Conservation (phyloP, 2,797 vertebrate genomes). For the Galago senegalensis region DNA sequence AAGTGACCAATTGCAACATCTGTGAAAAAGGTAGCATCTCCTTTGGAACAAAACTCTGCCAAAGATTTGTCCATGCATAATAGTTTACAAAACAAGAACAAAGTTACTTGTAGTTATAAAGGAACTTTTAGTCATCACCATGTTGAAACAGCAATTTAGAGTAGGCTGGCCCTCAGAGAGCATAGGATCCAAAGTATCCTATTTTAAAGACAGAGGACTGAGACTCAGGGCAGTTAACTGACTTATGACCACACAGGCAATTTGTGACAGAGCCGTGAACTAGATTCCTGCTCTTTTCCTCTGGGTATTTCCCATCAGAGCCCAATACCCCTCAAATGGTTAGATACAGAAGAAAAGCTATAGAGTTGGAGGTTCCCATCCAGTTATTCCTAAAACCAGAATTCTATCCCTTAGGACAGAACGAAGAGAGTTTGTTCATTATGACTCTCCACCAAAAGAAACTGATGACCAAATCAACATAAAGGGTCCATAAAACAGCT, state of each 20-base stretch:
- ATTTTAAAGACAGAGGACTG: neutral
- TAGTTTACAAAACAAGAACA: neutral
- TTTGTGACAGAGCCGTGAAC: neutral
- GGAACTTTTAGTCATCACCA: neutral
- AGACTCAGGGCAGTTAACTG: neutral
- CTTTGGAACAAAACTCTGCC: constrained; percentile 7
- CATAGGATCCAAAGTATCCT: neutral
- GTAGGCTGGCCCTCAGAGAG: neutral
- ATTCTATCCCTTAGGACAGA: neutral
- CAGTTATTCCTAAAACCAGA: neutral
- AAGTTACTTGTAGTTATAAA: neutral
- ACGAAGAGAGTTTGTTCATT: neutral
- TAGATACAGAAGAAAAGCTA: neutral
- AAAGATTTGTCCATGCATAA: neutral
- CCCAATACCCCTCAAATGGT: neutral
- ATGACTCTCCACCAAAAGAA: constrained; percentile 7
- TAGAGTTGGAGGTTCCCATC: neutral
- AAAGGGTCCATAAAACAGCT: neutral
- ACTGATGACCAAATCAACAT: neutral
- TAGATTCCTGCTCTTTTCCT: neutral
- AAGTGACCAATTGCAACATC: constrained; percentile 27
- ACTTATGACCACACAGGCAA: neutral
- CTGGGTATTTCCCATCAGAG: neutral
- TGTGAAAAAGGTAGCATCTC: neutral
- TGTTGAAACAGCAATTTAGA: constrained; percentile 39